Evolutionary conservation across 92 coral and sea anemone species (phyloP), one percentile per base, ranked within the genome.

Genomic region (Actinernus sp.): DNA sequence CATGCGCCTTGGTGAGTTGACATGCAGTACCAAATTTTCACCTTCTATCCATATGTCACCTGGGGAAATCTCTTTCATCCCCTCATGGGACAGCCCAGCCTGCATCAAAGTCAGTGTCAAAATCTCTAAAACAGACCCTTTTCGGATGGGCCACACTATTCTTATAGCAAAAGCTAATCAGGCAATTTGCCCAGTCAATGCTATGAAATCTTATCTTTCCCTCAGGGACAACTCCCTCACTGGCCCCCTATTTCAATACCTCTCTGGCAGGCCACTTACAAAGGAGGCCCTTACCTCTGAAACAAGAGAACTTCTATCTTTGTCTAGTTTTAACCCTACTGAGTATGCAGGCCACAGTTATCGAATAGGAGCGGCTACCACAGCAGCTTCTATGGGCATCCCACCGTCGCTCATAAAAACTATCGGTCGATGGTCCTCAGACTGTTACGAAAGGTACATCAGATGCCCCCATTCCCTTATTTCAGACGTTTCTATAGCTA

Each of bases 361-460:
- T 39, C 58, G 85, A 13, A 84, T 46, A 21, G 90, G 90, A 0
- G 85, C 90, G 38, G 85, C 85, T 2, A 61, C 60, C 43, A 76
- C 89, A 1, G 81, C 76, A 41, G 79, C 84, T 23, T 60, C 70
- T 1, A 68, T 39, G 54, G 54, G 74, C 12, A 60, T 82, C 30
- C 68, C 71, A 12, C n/a, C n/a, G n/a, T n/a, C n/a, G n/a, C n/a
- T n/a, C n/a, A n/a, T n/a, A n/a, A n/a, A n/a, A n/a, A n/a, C n/a
- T n/a, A n/a, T n/a, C n/a, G n/a, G n/a, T n/a, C n/a, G n/a, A n/a
- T n/a, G n/a, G n/a, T n/a, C n/a, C 10, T 65, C 84, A 1, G 76
- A 76, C 37, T 69, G 77, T 29, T 71, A 27, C n/a, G 0, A 51
- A 37, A 31, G 58, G 13, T 51, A 51, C 30, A 51, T 51, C 30